Base-by-base conservation (phyloP, 64 coral and sea anemone genomes). In the Anthopleura sola region DNA sequence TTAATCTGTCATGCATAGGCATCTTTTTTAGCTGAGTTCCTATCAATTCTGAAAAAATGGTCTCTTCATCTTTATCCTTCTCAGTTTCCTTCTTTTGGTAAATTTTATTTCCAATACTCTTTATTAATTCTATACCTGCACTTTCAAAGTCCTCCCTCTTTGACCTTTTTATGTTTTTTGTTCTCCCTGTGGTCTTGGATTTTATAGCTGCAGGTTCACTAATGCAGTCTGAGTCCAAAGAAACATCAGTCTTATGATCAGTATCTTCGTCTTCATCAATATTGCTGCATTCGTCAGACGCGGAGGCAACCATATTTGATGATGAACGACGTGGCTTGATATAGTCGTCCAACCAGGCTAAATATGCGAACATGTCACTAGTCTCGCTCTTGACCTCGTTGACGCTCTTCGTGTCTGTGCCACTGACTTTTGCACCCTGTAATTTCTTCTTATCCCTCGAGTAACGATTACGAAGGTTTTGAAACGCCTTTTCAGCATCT, bases 371-470 rank as follows among this genome's bases (percentile, higher is more conserved):
- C 80, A 68, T 56, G 28, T 91, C 83, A 86, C 83, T 91, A 64
- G 83, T 91, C 78, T 91, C 57, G 36, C 36, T 46, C 56, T 78
- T 91, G 21, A 47, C 55, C 77, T 91, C 56, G 55, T 56, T 75
- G 44, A 91, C 90, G 49, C 38, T 86, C 49, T 86, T 47, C n/a
- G 75, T 91, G 58, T 92, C 90, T 34, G 84, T 83, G 51, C 85
- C 90, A 87, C 90, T 92, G 16, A 87, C 85, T 82, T 87, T 82
- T 55, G 28, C 90, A 58, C 13, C 66, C 15, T 87, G 60, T 55
- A 92, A 28, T 82, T 92, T 92, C 64, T 91, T 91, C 84, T 86
- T 86, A 60, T 91, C 84, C 69, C 76, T 78, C 46, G 39, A 80
- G 62, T 91, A 86, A 60, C 84, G 37, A 49, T 91, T 91, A 21